These are phyloP conservation scores for Hyperoodon ampullatus DNA, from an alignment of 2,113 vertebrate species.

Conservation along the genomic window DNA sequence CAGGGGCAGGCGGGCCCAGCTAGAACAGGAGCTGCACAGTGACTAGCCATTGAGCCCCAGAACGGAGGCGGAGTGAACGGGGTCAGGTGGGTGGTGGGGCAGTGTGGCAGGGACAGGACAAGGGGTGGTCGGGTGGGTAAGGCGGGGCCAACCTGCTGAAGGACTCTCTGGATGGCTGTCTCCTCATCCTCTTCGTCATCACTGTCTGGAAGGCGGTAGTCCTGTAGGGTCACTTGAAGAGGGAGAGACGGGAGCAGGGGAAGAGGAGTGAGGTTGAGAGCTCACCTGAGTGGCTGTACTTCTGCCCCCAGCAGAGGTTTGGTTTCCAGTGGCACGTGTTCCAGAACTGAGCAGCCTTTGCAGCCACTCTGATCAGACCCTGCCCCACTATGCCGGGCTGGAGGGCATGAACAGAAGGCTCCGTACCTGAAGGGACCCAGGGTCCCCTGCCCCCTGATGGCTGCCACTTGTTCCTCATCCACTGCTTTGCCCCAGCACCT, in stretches of 20 bases:
- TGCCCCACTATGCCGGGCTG: neutral
- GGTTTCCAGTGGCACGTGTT: neutral
- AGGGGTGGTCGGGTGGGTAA: neutral
- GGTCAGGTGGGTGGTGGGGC: neutral
- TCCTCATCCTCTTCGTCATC: slow-evolving; percentile 96
- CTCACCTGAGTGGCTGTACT: neutral
- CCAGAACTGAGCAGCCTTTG: slow-evolving; percentile 13
- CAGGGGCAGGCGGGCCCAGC: neutral
- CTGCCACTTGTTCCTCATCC: neutral
- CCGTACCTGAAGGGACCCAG: neutral
- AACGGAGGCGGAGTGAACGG: neutral
- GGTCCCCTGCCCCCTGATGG: neutral
- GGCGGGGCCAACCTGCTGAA: slow-evolving; percentile 89
- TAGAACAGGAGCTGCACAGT: neutral
- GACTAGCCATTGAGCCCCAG: neutral
- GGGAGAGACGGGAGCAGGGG: neutral
- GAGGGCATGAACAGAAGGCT: neutral
- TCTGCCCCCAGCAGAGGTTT: neutral
- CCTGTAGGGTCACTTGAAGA: slow-evolving; percentile 89
- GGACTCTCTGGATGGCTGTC: slow-evolving; percentile 89
- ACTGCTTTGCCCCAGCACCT: neutral
- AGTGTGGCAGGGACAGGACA: neutral
- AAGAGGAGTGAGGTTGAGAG: neutral
- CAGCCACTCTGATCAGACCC: neutral
- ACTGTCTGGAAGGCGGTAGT: slow-evolving; percentile 90